These are phyloP conservation scores for Anolis apletophallus DNA, from an alignment of 2,797 vertebrate genomes.

Conservation along the genomic window DNA sequence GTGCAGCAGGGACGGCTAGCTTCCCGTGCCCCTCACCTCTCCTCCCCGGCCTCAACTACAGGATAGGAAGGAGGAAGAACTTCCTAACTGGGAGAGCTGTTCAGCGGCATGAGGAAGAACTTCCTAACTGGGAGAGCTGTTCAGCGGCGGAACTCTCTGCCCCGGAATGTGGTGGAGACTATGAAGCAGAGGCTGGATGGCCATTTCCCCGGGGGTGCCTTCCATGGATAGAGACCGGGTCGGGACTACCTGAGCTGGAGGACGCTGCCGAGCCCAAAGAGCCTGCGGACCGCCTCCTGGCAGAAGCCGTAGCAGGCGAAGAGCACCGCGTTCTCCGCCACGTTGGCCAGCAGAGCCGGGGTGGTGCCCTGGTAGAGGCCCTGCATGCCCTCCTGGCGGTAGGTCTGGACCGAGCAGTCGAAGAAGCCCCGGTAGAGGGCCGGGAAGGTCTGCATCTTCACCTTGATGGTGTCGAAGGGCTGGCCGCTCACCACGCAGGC, in stretches of 20 bases:
- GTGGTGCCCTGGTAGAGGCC: slow-evolving; percentile 59
- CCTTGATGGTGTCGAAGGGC: slow-evolving; percentile 66
- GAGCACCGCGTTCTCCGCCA: slow-evolving; percentile 59
- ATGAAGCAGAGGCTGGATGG: no score
- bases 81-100: no score
- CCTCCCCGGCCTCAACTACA: no score
- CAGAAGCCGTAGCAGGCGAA: slow-evolving; percentile 65
- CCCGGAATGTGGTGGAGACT: no score
- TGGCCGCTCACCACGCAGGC: slow-evolving; percentile 61
- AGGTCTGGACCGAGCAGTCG: slow-evolving; percentile 51
- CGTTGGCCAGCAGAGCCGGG: slow-evolving; percentile 59
- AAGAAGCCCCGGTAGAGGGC: slow-evolving; percentile 56
- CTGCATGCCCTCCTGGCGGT: slow-evolving; percentile 47
- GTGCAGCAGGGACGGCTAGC: no score
- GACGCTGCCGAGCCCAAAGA: slow-evolving; percentile 36
- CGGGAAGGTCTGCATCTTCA: slow-evolving; percentile 69
- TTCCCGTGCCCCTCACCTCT: no score
- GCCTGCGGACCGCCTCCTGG: slow-evolving; percentile 48
- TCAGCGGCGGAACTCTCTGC: no score
- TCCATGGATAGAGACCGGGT: no score
- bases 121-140: no score
- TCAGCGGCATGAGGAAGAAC: no score
- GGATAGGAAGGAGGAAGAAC: no score
- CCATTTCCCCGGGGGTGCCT: no score
- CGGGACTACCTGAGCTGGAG: slow-evolving; percentile 46